phyloP scores from a whole-genome alignment of 1,140 invertebrate genomes.

The Coenobita brevimanus region DNA sequence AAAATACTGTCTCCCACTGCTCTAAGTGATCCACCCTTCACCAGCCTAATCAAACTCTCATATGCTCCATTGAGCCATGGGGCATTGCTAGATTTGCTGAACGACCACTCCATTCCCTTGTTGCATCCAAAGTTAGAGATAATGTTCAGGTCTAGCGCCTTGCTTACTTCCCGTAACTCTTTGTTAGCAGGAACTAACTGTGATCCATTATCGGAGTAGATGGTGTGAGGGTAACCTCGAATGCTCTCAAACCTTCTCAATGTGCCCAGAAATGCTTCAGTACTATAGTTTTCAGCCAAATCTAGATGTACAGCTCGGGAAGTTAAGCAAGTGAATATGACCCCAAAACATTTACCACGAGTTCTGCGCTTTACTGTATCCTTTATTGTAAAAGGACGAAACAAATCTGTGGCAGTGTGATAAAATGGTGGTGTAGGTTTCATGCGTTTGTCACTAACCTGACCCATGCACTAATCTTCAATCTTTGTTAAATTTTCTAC shows the following conservation, averaged over 20 bases:
- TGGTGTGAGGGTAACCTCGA: not conserved
- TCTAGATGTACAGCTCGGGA: not conserved
- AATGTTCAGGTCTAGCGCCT: not conserved
- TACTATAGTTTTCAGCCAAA: not conserved
- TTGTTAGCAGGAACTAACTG: not conserved
- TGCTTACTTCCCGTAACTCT: not conserved
- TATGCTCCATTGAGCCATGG: not conserved
- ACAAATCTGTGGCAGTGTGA: conserved; percentile 13
- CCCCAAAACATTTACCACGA: not conserved
- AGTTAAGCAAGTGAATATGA: not conserved
- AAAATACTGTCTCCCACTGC: not conserved
- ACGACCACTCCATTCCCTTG: not conserved
- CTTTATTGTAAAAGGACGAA: conserved; percentile 16
- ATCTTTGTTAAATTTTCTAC: not conserved
- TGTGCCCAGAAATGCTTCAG: not conserved
- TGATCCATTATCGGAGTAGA: not conserved
- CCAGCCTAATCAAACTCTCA: not conserved
- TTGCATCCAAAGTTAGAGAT: not conserved
- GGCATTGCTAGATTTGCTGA: not conserved
- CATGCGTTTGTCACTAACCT: not conserved
- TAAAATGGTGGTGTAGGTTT: conserved; percentile 21
- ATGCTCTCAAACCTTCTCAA: not conserved
- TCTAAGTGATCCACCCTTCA: not conserved
- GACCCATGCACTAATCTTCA: not conserved
- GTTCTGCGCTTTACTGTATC: conserved; percentile 22